Base-by-base conservation (phyloP, 1,140 invertebrate genomes). In the Micrasema minimum region DNA sequence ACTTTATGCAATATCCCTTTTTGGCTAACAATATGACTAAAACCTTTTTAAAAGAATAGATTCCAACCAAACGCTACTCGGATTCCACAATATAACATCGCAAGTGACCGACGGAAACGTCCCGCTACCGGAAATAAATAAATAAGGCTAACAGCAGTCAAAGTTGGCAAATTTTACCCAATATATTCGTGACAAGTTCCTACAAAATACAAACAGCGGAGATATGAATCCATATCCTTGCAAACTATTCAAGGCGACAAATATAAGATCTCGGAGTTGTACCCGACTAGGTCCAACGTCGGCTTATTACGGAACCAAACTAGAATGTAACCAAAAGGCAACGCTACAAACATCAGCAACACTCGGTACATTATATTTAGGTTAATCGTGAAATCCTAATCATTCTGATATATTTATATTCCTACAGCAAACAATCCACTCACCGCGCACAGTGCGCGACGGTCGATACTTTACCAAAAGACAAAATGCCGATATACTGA, bases 171-270 rank as follows among this genome's bases (percentile, higher is more conserved):
- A 31, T 4, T 31, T 31, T 31, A 31, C 26, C 26, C 43, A 46
- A 46, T 46, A 46, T 31, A 31, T 31, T 7, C 3, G 26, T 31
- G 26, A 31, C 7, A 41, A 12, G 43, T 9, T 12, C 5, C 12
- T 16, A 46, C 14, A n/a, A 46, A 16, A 46, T 16, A 55, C 14
- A 55, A 2, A 22, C 51, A 55, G 22, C 26, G n/a, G 22, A 41
- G 55, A 59, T 59, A 59, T 59, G 55, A 18, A 41, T n/a, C 22
- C 35, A 59, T 59, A 59, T 59, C 55, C 55, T 59, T 59, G 11
- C 20, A 10, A 23, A 51, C n/a, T 2, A n/a, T 46, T 16, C 43
- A 46, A 5, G 43, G n/a, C n/a, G 43, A 5, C n/a, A n/a, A 3
- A 6, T 1, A 16, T 4, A 31, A n/a, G 26, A 31, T 31, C 26